Base-by-base conservation (phyloP, 1,140 invertebrate species). In the Philotrypesis tridentata region DNA sequence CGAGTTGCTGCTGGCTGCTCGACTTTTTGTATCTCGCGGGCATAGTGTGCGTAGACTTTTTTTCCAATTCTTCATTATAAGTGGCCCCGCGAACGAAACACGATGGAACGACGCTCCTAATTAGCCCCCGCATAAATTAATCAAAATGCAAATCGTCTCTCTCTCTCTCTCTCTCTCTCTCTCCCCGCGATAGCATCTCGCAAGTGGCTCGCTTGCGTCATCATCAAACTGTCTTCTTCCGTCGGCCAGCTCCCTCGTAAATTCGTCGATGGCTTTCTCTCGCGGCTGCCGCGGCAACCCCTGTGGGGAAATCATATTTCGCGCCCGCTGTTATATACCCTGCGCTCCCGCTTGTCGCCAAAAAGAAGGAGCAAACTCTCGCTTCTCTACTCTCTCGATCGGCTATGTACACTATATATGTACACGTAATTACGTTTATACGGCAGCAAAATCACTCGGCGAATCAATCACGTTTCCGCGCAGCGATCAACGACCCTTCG, bases 381-480 rank as follows among this genome's bases (percentile, higher is more conserved):
- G 43, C n/a, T n/a, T n/a, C n/a, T n/a, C n/a, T n/a, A n/a, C n/a
- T n/a, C n/a, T n/a, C n/a, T n/a, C n/a, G n/a, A n/a, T n/a, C n/a
- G n/a, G n/a, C n/a, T n/a, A n/a, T n/a, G n/a, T n/a, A n/a, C n/a
- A n/a, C n/a, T n/a, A n/a, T 48, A 48, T 48, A 48, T 4, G 5
- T 4, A 48, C 17, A 48, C 43, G 48, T 55, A 6, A 14, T 55
- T 55, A 14, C 43, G 0, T 6, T 55, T 17, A 6, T 17, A 2
- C 21, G 21, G 1, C 75, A 31, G 1, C 21, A 60, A 63, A 77
- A 6, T 4, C 60, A 65, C 25, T 29, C 65, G 40, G 29, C 43
- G 67, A 48, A 71, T 79, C 33, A 79, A 79, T 79, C 78, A 79
- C 21, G 68, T 37, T 70, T 55, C n/a, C 27, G 43, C 48, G 55